Conservation (phyloP, 2,113 vertebrate species). For the Melospiza georgiana region DNA sequence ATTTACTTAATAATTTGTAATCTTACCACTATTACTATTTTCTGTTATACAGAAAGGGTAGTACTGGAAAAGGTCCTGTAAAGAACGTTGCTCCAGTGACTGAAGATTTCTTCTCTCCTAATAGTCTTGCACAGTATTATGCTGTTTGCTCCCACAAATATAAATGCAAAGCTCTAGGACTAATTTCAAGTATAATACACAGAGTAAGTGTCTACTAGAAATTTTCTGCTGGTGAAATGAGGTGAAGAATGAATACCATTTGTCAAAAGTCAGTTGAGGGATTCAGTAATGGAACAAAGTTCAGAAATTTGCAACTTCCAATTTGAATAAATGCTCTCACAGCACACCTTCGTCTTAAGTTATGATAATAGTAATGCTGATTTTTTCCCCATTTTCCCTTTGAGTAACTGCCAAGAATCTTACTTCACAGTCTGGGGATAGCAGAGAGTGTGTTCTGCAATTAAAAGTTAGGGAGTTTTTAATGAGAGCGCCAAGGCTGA, state of each 20-base stretch:
- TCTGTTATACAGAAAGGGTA: neutral
- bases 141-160: neutral
- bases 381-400: neutral
- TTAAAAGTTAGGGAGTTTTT: conserved; percentile 55
- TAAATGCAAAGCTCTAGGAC: neutral
- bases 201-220: neutral
- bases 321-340: neutral
- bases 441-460: conserved; percentile 10
- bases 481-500: conserved; percentile 39
- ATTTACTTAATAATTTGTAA: neutral
- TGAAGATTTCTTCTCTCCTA: neutral
- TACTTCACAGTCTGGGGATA: conserved; percentile 6
- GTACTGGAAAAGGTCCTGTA: neutral
- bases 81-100: neutral
- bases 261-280: neutral
- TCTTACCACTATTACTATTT: neutral
- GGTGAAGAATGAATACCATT: neutral
- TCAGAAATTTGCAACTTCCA: neutral
- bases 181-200: neutral
- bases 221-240: neutral
- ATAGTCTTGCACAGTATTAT: neutral
- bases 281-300: neutral
- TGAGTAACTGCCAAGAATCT: neutral
- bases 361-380: neutral
- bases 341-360: neutral